Evolutionary conservation across 2,113 vertebrate genomes (phyloP).

Genomic region (Sinocyclocheilus rhinocerous): DNA sequence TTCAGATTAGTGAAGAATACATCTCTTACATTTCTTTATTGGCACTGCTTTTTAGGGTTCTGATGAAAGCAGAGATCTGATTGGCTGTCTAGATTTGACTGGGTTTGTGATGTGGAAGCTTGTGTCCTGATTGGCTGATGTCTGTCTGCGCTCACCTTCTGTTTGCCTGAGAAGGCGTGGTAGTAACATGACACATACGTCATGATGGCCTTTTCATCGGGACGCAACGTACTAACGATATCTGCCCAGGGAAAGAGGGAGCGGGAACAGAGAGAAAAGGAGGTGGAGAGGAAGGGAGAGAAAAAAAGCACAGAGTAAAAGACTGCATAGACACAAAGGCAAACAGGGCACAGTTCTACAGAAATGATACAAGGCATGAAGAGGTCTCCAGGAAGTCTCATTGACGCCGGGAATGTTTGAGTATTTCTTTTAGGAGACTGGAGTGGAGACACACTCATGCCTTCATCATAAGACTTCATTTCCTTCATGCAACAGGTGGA

Average conservation of each 20-base stretch:
- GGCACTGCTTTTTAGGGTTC: neutral
- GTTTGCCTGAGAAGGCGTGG: conserved; percentile 98
- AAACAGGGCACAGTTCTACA: conserved; percentile 66
- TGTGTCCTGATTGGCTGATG: conserved; percentile 24
- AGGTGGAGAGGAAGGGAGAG: conserved; percentile 52
- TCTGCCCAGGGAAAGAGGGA: conserved; percentile 84
- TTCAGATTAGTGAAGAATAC: neutral
- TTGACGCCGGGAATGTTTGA: neutral
- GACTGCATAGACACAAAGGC: conserved; percentile 71
- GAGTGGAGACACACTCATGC: conserved; percentile 64
- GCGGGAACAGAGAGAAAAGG: conserved; percentile 40
- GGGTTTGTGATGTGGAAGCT: conserved; percentile 4
- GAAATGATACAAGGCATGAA: conserved; percentile 47
- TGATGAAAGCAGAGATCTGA: conserved; percentile 2
- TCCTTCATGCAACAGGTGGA: conserved; percentile 83
- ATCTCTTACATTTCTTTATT: neutral
- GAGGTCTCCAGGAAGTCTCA: conserved; percentile 22
- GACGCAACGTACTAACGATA: conserved; percentile 98
- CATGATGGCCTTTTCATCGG: conserved; percentile 98
- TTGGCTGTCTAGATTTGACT: neutral
- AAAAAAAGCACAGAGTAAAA: conserved; percentile 75
- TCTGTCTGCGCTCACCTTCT: conserved; percentile 91
- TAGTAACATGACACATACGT: conserved; percentile 99
- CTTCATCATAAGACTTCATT: conserved; percentile 60
- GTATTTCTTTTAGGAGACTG: neutral